Base-by-base conservation (phyloP, 2,113 vertebrate species). In the Sula dactylatra region DNA sequence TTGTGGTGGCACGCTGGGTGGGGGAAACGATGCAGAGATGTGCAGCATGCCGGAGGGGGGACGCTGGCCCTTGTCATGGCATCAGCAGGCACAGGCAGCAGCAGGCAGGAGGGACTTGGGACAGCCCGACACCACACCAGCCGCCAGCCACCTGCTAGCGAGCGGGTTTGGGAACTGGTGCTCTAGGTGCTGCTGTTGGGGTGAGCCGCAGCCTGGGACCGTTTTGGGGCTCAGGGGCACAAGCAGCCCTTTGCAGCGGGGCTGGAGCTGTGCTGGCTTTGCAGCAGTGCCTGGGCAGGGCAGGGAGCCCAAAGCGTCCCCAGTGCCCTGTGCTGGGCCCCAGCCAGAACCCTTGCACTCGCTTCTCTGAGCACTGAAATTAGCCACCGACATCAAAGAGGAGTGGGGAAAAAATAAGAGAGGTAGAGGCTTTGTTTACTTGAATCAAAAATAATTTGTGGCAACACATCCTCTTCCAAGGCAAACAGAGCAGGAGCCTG, bases 401-500 rank as follows among this genome's bases (percentile, higher is more conserved):
- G 29, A 86, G 16, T 0, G 0, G 10, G 22, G 29, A 10, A 20
- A 1, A 4, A 7, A 38, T n/a, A 67, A 65, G 13, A 74, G 38
- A 89, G 70, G 61, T 45, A 90, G 87, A 91, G 65, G 24, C 66
- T 97, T 85, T 94, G 83, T 97, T 97, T 97, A 84, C 69, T 94
- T 86, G 73, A 88, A 91, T 82, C 66, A 80, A 91, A 95, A 94
- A 92, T 90, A 90, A 93, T 93, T 82, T 92, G 94, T 20, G 83
- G 82, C 80, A 65, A 84, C 0, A 7, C 64, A 45, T 94, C 90
- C 93, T 93, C 54, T 91, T 96, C 93, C 96, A 96, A 96, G 56
- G 81, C 86, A 96, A 94, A 96, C 92, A 95, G 72, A 85, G 52
- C 61, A 29, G 45, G 50, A 82, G 78, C 61, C 79, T n/a, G 22